Evolutionary conservation across 2,113 vertebrate genomes (phyloP), one percentile per base, ranked within the genome.

Genomic region (Myocastor coypus): DNA sequence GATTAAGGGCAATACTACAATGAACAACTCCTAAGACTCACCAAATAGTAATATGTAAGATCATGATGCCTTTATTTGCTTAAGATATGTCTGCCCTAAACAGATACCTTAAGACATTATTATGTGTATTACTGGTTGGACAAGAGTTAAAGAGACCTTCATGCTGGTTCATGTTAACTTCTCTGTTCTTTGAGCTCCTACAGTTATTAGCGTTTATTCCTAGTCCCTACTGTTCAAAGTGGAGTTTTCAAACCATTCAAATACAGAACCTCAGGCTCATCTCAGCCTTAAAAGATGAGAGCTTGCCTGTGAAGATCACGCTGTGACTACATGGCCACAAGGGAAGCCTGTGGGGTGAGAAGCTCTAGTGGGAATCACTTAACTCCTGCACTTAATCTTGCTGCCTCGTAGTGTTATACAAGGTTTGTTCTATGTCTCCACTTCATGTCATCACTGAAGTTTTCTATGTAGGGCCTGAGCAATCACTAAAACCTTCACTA

Each of bases 61-160:
- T 83, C 28, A 89, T 32, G 26, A 83, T 63, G 63, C 32, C 34
- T 89, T 89, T 82, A 85, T 82, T 17, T 90, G 52, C 71, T 81
- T 93, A 59, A 82, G n/a, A 71, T 78, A 55, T n/a, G 14, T 69
- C 10, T n/a, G 16, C 75, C 52, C 34, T 71, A 92, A 80, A 42
- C 55, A 83, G 34, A 73, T 61, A 94, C 91, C 69, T 93, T 91
- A 94, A 80, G 46, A 80, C 12, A 5, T 20, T 32, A 71, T 81
- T 52, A 84, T 92, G 80, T 42, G 40, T n/a, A 68, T 80, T 46
- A 30, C 83, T 81, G 34, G 87, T 42, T n/a, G 28, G 87, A 24
- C 73, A 40, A 87, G 6, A 30, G 71, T 88, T 55, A 46, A 26
- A 66, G 57, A 80, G 66, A 52, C 93, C 80, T 75, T 73, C 57